Percentiles rank a stretch among this genome's conserved stretches.
Evolutionary conservation across 2,888 invertebrate genomes (phyloP).

Genomic region (Bruchidius siliquastri): DNA sequence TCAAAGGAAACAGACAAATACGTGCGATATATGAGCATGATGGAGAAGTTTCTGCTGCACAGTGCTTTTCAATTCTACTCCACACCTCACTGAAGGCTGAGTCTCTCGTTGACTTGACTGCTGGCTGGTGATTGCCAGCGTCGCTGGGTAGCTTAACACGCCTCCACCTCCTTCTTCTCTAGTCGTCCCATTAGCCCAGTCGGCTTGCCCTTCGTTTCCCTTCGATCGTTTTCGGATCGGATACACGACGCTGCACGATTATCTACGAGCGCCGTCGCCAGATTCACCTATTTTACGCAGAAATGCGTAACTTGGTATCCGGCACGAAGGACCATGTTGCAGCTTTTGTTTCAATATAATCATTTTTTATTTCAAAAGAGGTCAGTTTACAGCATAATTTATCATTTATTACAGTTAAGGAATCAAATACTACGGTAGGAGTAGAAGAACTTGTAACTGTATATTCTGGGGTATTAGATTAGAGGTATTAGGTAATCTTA

Average conservation of each 20-base stretch:
- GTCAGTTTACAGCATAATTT: no score
- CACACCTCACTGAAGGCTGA: background rate
- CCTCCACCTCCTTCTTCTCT: slow-evolving; percentile 26
- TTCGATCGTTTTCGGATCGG: slow-evolving; percentile 9
- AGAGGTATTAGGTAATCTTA: no score
- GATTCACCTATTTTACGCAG: background rate
- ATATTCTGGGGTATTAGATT: no score
- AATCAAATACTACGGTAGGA: no score
- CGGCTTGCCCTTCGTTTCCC: slow-evolving; percentile 11
- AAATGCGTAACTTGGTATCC: background rate
- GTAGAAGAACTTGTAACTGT: no score
- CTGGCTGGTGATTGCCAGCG: background rate
- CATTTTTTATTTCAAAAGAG: no score
- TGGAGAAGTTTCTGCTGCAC: no score
- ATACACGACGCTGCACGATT: background rate
- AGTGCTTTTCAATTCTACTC: background rate
- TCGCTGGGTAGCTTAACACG: slow-evolving; percentile 7
- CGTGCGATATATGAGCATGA: no score
- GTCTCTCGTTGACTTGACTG: background rate
- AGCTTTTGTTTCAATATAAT: no score
- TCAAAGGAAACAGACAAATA: no score
- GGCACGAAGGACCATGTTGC: background rate
- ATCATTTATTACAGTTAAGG: no score
- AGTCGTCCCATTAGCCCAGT: slow-evolving; percentile 28
- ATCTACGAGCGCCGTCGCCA: background rate